Conservation (phyloP, 2,797 vertebrate species). For the Eulemur albifrons region DNA sequence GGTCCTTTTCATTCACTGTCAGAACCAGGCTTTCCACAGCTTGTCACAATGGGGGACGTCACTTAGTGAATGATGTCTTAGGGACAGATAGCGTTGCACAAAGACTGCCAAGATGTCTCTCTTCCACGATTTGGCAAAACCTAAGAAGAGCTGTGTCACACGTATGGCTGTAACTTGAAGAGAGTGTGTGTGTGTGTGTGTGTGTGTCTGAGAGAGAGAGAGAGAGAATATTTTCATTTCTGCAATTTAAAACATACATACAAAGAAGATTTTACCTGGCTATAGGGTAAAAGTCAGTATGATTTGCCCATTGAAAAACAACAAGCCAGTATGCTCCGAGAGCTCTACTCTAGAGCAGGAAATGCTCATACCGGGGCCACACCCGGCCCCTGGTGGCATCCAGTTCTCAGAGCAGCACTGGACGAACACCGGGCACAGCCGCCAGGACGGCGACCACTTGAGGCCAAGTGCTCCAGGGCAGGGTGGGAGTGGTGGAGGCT, state of each 20-base stretch:
- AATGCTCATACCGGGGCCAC: not conserved
- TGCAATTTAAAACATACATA: not conserved
- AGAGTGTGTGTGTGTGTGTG: not conserved
- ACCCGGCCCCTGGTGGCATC: not conserved
- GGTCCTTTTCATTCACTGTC: not conserved
- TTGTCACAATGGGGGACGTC: not conserved
- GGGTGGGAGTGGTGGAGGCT: not conserved
- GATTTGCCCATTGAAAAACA: not conserved
- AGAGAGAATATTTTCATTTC: not conserved
- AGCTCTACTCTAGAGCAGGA: not conserved
- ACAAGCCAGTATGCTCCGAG: not conserved
- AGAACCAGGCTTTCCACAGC: not conserved
- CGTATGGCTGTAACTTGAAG: no score
- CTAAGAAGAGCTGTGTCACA: not conserved
- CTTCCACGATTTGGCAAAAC: not conserved
- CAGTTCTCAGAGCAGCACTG: accelerated
- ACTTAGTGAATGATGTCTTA: not conserved
- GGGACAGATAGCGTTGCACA: not conserved
- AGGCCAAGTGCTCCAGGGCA: not conserved
- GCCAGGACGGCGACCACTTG: not conserved
- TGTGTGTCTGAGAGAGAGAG: not conserved
- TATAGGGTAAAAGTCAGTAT: not conserved
- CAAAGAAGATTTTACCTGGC: not conserved
- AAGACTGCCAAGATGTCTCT: not conserved
- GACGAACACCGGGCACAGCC: not conserved